Conservation (phyloP, 2,888 invertebrate species). For the Drosophila limbata region DNA sequence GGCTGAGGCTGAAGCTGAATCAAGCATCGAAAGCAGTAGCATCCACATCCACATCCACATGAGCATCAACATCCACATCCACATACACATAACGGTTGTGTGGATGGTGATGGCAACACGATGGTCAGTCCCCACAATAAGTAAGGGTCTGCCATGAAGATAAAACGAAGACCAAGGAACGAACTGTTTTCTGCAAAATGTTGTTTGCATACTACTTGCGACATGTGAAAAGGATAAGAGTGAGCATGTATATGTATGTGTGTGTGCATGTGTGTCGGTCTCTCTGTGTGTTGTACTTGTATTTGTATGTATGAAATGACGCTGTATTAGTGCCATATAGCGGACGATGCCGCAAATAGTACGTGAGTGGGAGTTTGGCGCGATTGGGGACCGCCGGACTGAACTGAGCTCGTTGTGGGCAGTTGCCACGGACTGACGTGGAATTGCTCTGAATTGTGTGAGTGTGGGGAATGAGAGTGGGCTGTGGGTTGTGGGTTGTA, state of each 20-base stretch:
- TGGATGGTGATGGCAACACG: slow-evolving; percentile 62
- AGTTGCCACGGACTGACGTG: slow-evolving; percentile 69
- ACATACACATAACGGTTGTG: slow-evolving; percentile 29
- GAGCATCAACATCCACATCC: slow-evolving; percentile 17
- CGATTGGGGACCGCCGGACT: slow-evolving; percentile 72
- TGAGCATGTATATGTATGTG: slow-evolving; percentile 22
- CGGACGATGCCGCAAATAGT: slow-evolving; percentile 70
- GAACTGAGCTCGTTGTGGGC: slow-evolving; percentile 60
- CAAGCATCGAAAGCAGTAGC: slow-evolving; percentile 74
- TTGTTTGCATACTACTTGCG: slow-evolving; percentile 85
- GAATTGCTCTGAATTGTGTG: slow-evolving; percentile 18
- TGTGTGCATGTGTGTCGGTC: neutral
- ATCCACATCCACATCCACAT: slow-evolving; percentile 46
- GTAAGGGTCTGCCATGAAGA: slow-evolving; percentile 81
- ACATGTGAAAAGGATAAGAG: slow-evolving; percentile 83
- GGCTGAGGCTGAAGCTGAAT: slow-evolving; percentile 69
- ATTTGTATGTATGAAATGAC: slow-evolving; percentile 26
- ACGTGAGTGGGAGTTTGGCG: slow-evolving; percentile 73
- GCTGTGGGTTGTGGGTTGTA: slow-evolving; percentile 19
- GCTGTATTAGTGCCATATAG: slow-evolving; percentile 56
- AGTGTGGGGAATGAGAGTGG: slow-evolving; percentile 13
- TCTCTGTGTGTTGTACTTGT: slow-evolving; percentile 25
- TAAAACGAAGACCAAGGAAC: slow-evolving; percentile 82
- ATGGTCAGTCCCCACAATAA: slow-evolving; percentile 79
- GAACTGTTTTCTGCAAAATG: slow-evolving; percentile 82